Percentiles rank a stretch among this genome's conserved stretches.
phyloP scores from a whole-genome alignment of 1,140 invertebrate genomes.

The Euwallacea similis region DNA sequence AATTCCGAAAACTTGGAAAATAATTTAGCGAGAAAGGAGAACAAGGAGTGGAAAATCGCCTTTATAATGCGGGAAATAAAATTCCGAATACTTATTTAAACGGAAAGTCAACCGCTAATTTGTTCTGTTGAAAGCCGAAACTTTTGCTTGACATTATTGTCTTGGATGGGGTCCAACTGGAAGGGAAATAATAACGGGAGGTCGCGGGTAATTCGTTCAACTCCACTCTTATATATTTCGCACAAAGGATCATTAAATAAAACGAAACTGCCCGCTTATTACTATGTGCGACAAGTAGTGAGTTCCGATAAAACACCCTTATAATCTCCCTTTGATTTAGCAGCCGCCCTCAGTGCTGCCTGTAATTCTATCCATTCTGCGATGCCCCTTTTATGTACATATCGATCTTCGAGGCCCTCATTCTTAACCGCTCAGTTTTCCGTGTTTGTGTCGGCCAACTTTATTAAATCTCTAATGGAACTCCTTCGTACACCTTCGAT shows the following conservation, averaged over 20 bases:
- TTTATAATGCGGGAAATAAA: conserved; percentile 19
- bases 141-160: conserved; percentile 46
- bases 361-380: conserved; percentile 32
- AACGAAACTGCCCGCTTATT: background rate
- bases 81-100: conserved; percentile 41
- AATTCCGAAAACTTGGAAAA: conserved; percentile 24
- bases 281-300: conserved; percentile 9
- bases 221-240: conserved; percentile 1
- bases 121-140: conserved; percentile 44
- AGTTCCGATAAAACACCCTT: conserved; percentile 28
- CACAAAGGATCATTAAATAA: too few relatives aligned
- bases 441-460: conserved; percentile 15
- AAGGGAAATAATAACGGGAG: conserved; percentile 42
- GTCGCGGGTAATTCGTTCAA: conserved; percentile 12
- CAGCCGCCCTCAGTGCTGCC: conserved; percentile 13
- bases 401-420: conserved; percentile 25
- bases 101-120: conserved; percentile 43
- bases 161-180: conserved; percentile 42
- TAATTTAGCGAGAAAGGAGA: conserved; percentile 14
- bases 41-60: conserved; percentile 26
- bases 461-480: conserved; percentile 15
- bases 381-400: conserved; percentile 31
- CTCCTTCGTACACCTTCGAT: too few relatives aligned
- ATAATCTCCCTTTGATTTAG: conserved; percentile 30
- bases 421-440: conserved; percentile 26